Evolutionary conservation across 2,797 vertebrate genomes (phyloP).

Genomic region (Sardinella longiceps): DNA sequence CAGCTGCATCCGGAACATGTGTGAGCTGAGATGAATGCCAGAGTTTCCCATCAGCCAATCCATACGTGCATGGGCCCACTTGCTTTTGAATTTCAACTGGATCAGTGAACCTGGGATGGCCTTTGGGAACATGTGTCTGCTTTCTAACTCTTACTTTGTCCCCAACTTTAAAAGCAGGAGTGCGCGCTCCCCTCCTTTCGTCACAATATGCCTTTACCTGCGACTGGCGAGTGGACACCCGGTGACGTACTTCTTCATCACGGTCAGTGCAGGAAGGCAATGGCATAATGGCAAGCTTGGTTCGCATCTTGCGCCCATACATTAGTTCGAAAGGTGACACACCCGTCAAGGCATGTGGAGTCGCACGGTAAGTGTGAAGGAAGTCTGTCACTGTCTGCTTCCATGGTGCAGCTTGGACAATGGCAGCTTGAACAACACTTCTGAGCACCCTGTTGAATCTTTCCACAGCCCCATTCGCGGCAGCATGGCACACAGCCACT

Average conservation of each 20-base stretch:
- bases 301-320: conserved; percentile 26
- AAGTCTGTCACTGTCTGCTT: conserved; percentile 31
- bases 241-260: too few relatives aligned
- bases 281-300: conserved; percentile 20
- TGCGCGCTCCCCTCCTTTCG: conserved; percentile 16
- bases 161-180: conserved; percentile 18
- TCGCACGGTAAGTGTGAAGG: conserved; percentile 29
- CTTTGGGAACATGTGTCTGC: neutral
- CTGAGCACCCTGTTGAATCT: conserved; percentile 9
- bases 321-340: conserved; percentile 30
- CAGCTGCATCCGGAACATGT: too few relatives aligned
- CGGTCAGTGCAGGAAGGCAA: neutral
- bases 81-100: neutral
- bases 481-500: conserved; percentile 31
- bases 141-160: conserved; percentile 20
- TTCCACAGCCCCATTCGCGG: conserved; percentile 30
- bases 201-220: conserved; percentile 31
- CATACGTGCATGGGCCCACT: neutral
- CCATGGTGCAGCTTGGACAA: neutral
- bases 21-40: conserved; percentile 26
- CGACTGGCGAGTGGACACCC: neutral
- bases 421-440: neutral
- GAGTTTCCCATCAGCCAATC: conserved; percentile 6
- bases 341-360: conserved; percentile 29
- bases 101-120: neutral